These are phyloP conservation scores for Chascanopsetta lugubris DNA, from an alignment of 2,113 vertebrate genomes.

Conservation along the genomic window DNA sequence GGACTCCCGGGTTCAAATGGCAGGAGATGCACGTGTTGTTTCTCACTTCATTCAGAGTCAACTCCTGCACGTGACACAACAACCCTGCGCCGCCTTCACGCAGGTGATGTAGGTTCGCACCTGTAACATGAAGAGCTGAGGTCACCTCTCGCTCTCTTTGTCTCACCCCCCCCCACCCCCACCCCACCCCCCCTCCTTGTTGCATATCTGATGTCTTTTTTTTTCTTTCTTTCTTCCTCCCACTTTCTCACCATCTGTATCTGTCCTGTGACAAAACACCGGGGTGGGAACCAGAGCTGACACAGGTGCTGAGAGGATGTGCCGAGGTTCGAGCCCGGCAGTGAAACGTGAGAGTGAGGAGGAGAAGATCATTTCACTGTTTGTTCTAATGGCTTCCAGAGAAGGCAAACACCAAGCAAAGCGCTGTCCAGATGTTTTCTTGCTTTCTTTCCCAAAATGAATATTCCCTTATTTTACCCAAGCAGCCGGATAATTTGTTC, in stretches of 20 bases:
- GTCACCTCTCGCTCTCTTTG: conserved; percentile 57
- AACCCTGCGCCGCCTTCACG: background rate
- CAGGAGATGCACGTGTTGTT: conserved; percentile 17
- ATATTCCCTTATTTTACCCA: conserved; percentile 67
- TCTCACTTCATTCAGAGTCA: conserved; percentile 15
- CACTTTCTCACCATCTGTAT: conserved; percentile 24
- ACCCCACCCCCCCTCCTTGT: conserved; percentile 30
- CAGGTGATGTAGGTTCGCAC: conserved; percentile 56
- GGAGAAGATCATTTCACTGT: conserved; percentile 46
- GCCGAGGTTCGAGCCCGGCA: conserved; percentile 39
- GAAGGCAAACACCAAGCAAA: conserved; percentile 65
- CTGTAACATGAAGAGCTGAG: conserved; percentile 59
- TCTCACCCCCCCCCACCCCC: conserved; percentile 30
- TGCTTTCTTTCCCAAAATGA: conserved; percentile 45
- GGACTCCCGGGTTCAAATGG: no score
- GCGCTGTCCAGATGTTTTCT: conserved; percentile 60
- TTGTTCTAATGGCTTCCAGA: conserved; percentile 76
- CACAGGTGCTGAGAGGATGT: conserved; percentile 66
- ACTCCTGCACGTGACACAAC: conserved; percentile 26
- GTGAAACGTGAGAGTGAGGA: conserved; percentile 61
- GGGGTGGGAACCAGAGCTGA: conserved; percentile 66
- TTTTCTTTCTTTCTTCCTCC: conserved; percentile 16
- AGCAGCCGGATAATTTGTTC: conserved; percentile 70
- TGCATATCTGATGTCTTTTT: conserved; percentile 59
- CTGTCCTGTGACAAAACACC: conserved; percentile 35